Conservation (phyloP, 2,888 invertebrate species). For the Listrodromus nycthemerus region DNA sequence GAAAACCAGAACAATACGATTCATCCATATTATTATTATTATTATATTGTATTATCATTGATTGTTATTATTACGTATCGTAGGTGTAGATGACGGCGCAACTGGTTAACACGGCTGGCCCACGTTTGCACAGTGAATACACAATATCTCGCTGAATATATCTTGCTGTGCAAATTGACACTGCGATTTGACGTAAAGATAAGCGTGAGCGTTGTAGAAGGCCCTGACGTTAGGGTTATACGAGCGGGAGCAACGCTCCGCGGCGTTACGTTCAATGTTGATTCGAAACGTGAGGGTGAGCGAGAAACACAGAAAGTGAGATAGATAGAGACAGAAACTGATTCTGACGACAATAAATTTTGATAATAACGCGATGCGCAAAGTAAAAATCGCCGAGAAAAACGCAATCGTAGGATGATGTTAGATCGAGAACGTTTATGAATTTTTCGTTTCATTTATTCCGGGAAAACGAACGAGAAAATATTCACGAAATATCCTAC, state of each 20-base stretch:
- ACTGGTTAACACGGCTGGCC: constrained; percentile 1
- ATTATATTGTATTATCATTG: neutral
- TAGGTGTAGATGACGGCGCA: neutral
- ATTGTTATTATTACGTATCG: constrained; percentile 11
- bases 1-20: constrained; percentile 62
- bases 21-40: constrained; percentile 1
- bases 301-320: too few relatives aligned
- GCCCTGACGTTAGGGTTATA: constrained; percentile 27
- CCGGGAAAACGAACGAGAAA: too few relatives aligned
- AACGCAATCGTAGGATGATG: too few relatives aligned
- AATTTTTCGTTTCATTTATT: neutral
- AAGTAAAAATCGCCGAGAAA: too few relatives aligned
- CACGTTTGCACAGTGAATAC: constrained; percentile 67
- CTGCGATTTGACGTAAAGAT: constrained; percentile 69
- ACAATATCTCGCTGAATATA: constrained; percentile 50
- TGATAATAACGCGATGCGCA: too few relatives aligned
- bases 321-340: too few relatives aligned
- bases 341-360: too few relatives aligned
- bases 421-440: neutral
- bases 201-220: constrained; percentile 54
- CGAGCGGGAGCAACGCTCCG: neutral
- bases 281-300: too few relatives aligned
- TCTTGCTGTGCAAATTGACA: constrained; percentile 73
- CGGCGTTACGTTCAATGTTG: neutral
- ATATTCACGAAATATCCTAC: too few relatives aligned